phyloP scores from a whole-genome alignment of 1,140 invertebrate species.

The Ganaspis sp. region DNA sequence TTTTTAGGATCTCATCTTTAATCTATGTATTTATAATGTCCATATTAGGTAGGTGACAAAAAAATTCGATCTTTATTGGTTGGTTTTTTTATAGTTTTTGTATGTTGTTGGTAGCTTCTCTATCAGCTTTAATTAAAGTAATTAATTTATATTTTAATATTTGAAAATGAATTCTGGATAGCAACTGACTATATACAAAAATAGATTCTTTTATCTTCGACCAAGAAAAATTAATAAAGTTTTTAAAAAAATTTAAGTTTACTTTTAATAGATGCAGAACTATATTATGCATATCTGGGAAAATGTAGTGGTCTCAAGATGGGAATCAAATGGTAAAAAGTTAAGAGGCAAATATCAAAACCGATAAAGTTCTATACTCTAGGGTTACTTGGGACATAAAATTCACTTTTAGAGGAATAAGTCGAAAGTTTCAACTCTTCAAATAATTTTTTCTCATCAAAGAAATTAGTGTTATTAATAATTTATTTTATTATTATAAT shows the following conservation, averaged over 20 bases:
- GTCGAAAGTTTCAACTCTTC: background rate
- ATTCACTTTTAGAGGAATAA: background rate
- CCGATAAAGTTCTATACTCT: background rate
- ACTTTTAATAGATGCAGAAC: background rate
- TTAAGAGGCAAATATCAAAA: conserved; percentile 14
- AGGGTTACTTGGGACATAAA: background rate
- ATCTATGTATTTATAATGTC: too few relatives aligned
- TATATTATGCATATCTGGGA: background rate
- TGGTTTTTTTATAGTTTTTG: too few relatives aligned
- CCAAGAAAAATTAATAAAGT: background rate
- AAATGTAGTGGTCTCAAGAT: background rate
- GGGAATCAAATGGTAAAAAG: conserved; percentile 9
- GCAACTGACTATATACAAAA: too few relatives aligned
- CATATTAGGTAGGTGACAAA: too few relatives aligned
- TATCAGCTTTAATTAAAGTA: too few relatives aligned
- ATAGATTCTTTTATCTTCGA: too few relatives aligned
- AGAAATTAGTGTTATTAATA: background rate
- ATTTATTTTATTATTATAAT: background rate
- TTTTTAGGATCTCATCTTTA: too few relatives aligned
- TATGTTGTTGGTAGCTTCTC: too few relatives aligned
- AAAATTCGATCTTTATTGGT: too few relatives aligned
- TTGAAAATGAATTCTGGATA: too few relatives aligned
- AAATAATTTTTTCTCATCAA: background rate
- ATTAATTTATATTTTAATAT: too few relatives aligned
- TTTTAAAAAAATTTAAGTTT: background rate